Percentiles rank a stretch among this genome's conserved stretches.
These are phyloP conservation scores for Hyla sarda DNA, from an alignment of 2,113 vertebrate species.

Conservation along the genomic window DNA sequence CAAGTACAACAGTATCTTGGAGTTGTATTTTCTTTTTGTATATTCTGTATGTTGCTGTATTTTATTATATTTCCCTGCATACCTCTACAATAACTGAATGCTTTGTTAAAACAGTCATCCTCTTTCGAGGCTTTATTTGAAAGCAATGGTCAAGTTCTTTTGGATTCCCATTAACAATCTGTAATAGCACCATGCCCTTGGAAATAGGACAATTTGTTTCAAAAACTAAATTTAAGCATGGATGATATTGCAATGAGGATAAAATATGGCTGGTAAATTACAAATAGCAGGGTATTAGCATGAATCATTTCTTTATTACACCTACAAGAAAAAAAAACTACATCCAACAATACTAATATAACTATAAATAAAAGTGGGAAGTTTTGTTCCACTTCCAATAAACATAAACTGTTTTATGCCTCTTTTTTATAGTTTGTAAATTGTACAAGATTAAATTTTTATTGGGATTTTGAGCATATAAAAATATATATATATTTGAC, in stretches of 20 bases:
- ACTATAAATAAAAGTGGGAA: background rate
- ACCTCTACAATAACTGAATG: background rate
- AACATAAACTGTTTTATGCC: background rate
- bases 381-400: background rate
- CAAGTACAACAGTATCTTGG: background rate
- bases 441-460: background rate
- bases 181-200: slow-evolving; percentile 1
- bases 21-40: background rate
- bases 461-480: background rate
- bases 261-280: slow-evolving; percentile 5
- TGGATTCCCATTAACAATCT: slow-evolving; percentile 14
- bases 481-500: slow-evolving; percentile 24
- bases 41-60: background rate
- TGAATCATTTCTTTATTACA: slow-evolving; percentile 11
- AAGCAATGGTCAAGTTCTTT: slow-evolving; percentile 2
- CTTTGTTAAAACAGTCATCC: background rate
- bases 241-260: slow-evolving; percentile 6
- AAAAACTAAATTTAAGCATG: slow-evolving; percentile 29
- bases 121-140: background rate
- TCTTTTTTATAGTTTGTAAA: slow-evolving; percentile 6
- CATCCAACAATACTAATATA: slow-evolving; percentile 1
- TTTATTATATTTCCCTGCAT: background rate
- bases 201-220: slow-evolving; percentile 15
- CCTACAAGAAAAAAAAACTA: background rate
- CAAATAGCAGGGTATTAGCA: background rate